These are phyloP conservation scores for Perdix hodgsoniae DNA, from an alignment of 2,797 vertebrate species.

Conservation along the genomic window DNA sequence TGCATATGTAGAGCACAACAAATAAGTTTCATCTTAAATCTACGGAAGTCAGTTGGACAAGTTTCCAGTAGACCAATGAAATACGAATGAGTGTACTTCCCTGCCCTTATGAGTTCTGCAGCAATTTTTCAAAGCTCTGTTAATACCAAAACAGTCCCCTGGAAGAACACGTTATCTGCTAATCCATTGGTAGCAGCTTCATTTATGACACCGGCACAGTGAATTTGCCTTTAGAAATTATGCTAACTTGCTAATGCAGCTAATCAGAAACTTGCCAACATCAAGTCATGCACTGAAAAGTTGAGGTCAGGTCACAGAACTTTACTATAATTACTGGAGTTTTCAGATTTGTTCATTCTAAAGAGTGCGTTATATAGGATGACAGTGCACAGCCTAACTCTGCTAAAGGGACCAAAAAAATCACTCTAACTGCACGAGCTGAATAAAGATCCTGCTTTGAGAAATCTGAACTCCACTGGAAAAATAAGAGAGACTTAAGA, in stretches of 20 bases:
- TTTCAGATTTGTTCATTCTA: background rate
- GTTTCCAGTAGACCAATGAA: background rate
- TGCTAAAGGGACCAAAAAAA: background rate
- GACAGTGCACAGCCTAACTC: background rate
- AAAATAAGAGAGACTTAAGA: background rate
- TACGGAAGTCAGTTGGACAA: no score
- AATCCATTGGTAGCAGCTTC: background rate
- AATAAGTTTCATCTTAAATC: no score
- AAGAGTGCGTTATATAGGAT: background rate
- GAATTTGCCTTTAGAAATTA: conserved; percentile 24
- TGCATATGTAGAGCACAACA: no score
- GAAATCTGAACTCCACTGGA: background rate
- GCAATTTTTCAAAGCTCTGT: conserved; percentile 46
- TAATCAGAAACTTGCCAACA: background rate
- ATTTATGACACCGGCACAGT: conserved; percentile 4
- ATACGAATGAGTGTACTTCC: background rate
- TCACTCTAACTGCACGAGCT: background rate
- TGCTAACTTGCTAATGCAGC: conserved; percentile 20
- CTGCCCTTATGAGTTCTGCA: conserved; percentile 1
- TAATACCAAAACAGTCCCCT: conserved; percentile 5
- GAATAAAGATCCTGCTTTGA: background rate
- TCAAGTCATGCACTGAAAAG: background rate
- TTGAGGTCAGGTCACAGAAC: background rate
- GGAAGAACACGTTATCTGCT: background rate
- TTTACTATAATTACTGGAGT: background rate